Evolutionary conservation across 2,797 vertebrate species (phyloP).

Genomic region (Galagoides demidoff): DNA sequence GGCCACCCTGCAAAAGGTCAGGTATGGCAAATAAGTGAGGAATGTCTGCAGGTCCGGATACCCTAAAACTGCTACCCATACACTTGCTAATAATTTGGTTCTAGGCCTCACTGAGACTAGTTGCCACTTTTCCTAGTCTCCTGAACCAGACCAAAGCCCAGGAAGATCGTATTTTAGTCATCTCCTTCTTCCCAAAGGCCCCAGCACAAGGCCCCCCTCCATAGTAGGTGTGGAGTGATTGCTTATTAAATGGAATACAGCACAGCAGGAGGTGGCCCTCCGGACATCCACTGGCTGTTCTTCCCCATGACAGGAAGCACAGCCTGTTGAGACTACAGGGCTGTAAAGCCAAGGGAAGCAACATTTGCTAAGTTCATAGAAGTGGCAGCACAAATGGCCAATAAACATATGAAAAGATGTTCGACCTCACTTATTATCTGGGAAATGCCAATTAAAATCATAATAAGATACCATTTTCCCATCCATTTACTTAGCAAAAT

Average conservation of each 20-base stretch:
- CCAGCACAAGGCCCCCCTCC: neutral
- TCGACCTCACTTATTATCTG: conserved; percentile 61
- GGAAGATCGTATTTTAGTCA: conserved; percentile 31
- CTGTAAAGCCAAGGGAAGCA: conserved; percentile 61
- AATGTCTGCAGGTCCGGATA: neutral
- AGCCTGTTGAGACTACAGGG: conserved; percentile 1
- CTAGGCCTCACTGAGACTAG: neutral
- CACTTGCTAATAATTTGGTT: neutral
- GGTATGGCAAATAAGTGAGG: neutral
- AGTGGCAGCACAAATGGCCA: conserved; percentile 67
- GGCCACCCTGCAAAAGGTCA: neutral
- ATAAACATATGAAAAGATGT: conserved; percentile 63
- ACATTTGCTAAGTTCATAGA: conserved; percentile 63
- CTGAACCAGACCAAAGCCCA: neutral
- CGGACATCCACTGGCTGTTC: conserved; percentile 14
- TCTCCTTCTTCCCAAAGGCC: neutral
- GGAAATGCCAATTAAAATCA: conserved; percentile 67
- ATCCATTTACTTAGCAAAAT: conserved; percentile 41
- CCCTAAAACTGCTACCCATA: neutral
- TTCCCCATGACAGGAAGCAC: conserved; percentile 50
- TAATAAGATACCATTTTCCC: conserved; percentile 31
- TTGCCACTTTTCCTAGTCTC: neutral
- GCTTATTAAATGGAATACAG: conserved; percentile 29
- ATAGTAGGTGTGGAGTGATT: neutral
- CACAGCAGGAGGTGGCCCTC: conserved; percentile 19